phyloP scores from a whole-genome alignment of 2,888 invertebrate species.

The Ligdia adustata region DNA sequence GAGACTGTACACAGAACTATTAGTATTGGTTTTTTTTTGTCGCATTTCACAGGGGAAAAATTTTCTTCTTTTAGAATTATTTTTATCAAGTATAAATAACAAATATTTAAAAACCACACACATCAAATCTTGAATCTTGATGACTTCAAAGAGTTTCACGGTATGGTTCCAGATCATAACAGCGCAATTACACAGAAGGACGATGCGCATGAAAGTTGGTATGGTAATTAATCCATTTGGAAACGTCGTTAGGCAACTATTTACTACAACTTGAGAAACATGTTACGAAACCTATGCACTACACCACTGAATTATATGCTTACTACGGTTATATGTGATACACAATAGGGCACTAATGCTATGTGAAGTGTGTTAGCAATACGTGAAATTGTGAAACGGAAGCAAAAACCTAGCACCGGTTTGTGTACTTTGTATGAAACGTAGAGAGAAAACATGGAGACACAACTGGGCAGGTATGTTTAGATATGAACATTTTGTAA shows the following conservation, averaged over 20 bases:
- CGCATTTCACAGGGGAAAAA: no score
- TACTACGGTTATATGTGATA: conserved; percentile 18
- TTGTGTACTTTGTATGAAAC: conserved; percentile 2
- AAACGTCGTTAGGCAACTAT: conserved; percentile 39
- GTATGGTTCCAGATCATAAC: conserved; percentile 9
- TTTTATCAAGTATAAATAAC: no score
- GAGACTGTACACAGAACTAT: no score
- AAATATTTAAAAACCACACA: no score
- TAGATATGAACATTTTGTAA: no score
- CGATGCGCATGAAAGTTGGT: conserved; percentile 21
- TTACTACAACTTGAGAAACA: conserved; percentile 35
- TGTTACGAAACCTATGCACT: conserved; percentile 31
- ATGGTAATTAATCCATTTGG: conserved; percentile 23
- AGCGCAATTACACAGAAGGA: conserved; percentile 17
- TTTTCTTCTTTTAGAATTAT: no score
- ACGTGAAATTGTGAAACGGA: conserved; percentile 38
- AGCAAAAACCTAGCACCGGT: conserved; percentile 19
- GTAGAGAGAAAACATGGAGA: not conserved
- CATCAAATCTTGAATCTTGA: no score
- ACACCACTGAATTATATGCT: conserved; percentile 33
- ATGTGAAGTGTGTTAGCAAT: conserved; percentile 28
- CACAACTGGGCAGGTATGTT: no score
- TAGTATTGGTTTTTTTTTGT: no score
- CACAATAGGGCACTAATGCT: conserved; percentile 44
- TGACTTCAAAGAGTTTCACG: not conserved